Evolutionary conservation across 2,797 vertebrate genomes (phyloP).

Genomic region (Bovichtus diacanthus): DNA sequence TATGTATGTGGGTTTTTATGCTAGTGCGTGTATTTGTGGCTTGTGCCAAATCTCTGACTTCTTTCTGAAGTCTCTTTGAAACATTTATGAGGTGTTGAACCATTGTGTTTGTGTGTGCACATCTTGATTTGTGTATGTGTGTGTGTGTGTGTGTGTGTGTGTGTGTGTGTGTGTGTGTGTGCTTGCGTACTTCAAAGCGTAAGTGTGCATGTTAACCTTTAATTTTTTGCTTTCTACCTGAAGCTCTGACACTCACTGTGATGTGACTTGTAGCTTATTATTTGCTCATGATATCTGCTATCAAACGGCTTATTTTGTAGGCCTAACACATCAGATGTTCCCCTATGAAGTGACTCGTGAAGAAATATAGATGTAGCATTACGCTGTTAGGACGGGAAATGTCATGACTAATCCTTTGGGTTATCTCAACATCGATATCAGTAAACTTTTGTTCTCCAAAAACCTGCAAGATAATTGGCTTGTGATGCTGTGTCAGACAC

Average conservation of each 20-base stretch:
- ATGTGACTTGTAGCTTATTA: slow-evolving; percentile 49
- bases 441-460: background rate
- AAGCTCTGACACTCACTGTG: slow-evolving; percentile 39
- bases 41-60: slow-evolving; percentile 89
- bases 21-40: slow-evolving; percentile 75
- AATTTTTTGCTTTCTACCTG: slow-evolving; percentile 44
- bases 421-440: background rate
- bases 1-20: slow-evolving; percentile 18
- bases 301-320: slow-evolving; percentile 18
- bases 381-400: background rate
- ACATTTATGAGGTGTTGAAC: slow-evolving; percentile 93
- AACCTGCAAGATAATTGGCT: background rate
- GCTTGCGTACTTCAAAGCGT: slow-evolving; percentile 70
- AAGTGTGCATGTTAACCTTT: slow-evolving; percentile 74
- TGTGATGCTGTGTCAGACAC: background rate
- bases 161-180: slow-evolving; percentile 38
- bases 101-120: slow-evolving; percentile 78
- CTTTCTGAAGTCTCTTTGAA: slow-evolving; percentile 94
- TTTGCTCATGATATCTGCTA: slow-evolving; percentile 17
- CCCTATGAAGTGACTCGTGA: background rate
- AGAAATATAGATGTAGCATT: background rate
- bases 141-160: slow-evolving; percentile 45
- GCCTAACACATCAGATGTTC: slow-evolving; percentile 1
- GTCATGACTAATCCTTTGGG: background rate
- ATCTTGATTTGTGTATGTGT: slow-evolving; percentile 45